Percentiles rank a stretch among this genome's conserved stretches.
Conservation (phyloP, 2,113 vertebrate species). For the Tragelaphus scriptus region DNA sequence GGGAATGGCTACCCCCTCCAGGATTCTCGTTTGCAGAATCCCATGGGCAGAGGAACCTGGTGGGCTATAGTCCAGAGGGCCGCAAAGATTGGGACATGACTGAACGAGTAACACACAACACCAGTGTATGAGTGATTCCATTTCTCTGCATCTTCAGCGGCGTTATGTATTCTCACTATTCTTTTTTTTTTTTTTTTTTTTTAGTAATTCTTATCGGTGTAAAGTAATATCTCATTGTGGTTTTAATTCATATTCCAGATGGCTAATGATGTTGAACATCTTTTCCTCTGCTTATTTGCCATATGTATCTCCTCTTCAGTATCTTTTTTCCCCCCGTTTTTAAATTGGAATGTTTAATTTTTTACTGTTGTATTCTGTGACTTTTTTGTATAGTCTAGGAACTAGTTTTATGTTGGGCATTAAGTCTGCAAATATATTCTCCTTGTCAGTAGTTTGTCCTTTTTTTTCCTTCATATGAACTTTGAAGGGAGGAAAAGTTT, state of each 20-base stretch:
- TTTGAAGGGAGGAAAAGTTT: neutral
- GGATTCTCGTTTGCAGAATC: neutral
- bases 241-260: neutral
- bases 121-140: accelerated
- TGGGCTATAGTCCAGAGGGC: neutral
- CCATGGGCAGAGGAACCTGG: neutral
- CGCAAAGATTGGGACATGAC: neutral
- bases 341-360: neutral
- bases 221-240: neutral
- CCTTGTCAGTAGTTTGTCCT: neutral
- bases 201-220: neutral
- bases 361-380: neutral
- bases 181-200: neutral
- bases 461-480: neutral
- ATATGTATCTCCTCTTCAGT: neutral
- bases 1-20: neutral
- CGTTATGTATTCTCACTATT: too few species aligned
- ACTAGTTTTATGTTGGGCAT: neutral
- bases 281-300: neutral
- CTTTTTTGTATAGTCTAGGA: neutral
- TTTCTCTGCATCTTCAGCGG: neutral
- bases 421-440: neutral
- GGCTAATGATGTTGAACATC: neutral
- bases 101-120: accelerated
- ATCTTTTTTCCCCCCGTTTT: accelerated